Evolutionary conservation across 2,113 vertebrate species (phyloP), one percentile per base, ranked within the genome.

Genomic region (Irena cyanogastra): DNA sequence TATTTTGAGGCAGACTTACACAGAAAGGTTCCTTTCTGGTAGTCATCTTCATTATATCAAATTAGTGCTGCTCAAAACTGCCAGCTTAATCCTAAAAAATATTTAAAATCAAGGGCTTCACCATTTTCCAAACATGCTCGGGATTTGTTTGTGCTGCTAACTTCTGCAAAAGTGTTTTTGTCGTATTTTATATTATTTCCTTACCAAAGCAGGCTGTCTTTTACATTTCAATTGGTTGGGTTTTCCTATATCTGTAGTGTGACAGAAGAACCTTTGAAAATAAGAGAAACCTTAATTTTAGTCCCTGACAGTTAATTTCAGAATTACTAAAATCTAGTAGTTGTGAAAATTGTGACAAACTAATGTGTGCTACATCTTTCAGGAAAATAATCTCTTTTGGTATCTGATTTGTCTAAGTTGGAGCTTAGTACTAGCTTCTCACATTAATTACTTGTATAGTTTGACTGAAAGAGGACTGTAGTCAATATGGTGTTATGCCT

Each of bases 161-260:
- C 7, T 54, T 91, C 27, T 75, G 35, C 23, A 47, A 33, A 87
- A 71, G 30, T 7, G 2, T 75, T 71, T 82, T 79, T 59, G 2
- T 84, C 6, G 1, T 50, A 30, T 39, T 75, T 61, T 6, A 82
- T 3, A 4, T 57, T 0, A 11, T 63, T 42, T 31, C 21, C 1
- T 64, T 75, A 30, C 7, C 4, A 13, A 37, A 18, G 33, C 11
- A 52, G 31, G 4, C 7, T 41, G 6, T 47, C 9, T 64, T 50
- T 33, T 14, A 37, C 7, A 9, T 52, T 59, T 81, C 9, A 16
- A 13, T 45, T 83, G 27, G 3, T 47, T 74, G 16, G 5, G 4
- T 42, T 89, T 74, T 57, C 16, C 12, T 37, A 8, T 61, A 45
- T 11, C 20, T 57, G 0, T 16, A 28, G 30, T 16, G 13, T 52